A percentile compares a stretch with the other conserved stretches of the same genome.
These are phyloP conservation scores for Phania funesta DNA, from an alignment of 2,888 invertebrate species.

Conservation along the genomic window DNA sequence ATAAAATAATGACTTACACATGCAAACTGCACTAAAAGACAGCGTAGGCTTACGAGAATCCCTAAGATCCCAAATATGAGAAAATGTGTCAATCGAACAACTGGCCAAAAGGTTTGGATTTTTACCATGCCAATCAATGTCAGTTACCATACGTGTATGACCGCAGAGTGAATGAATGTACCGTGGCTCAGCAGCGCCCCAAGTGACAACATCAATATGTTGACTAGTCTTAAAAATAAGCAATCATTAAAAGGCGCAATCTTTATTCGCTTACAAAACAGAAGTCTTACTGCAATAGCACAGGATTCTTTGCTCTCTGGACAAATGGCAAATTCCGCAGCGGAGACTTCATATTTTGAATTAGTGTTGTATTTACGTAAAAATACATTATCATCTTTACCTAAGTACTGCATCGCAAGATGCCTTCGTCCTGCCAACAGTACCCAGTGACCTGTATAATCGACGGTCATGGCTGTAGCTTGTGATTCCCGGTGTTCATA, in stretches of 20 bases:
- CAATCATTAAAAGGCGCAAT: background rate
- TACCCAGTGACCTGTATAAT: slow-evolving; percentile 88
- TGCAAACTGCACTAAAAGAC: slow-evolving; percentile 93
- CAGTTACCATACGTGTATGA: slow-evolving; percentile 92
- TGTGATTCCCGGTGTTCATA: slow-evolving; percentile 91
- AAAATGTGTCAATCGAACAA: slow-evolving; percentile 96
- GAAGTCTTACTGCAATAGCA: slow-evolving; percentile 89
- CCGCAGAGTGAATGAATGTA: slow-evolving; percentile 87
- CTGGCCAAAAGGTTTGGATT: slow-evolving; percentile 90
- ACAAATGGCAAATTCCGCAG: slow-evolving; percentile 95
- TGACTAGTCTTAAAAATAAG: slow-evolving; percentile 87
- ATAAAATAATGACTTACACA: slow-evolving; percentile 76
- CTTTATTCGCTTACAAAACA: slow-evolving; percentile 45
- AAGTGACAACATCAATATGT: slow-evolving; percentile 91
- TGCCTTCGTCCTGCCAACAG: slow-evolving; percentile 91
- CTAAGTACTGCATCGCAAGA: slow-evolving; percentile 87
- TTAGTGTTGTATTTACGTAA: slow-evolving; percentile 90
- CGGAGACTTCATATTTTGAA: slow-evolving; percentile 95
- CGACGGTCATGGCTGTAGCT: slow-evolving; percentile 95
- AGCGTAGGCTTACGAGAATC: slow-evolving; percentile 91
- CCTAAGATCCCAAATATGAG: slow-evolving; percentile 95
- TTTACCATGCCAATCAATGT: slow-evolving; percentile 94
- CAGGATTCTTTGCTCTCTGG: slow-evolving; percentile 88
- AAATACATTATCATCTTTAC: slow-evolving; percentile 81
- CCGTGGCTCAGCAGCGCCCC: slow-evolving; percentile 87